Evolutionary conservation across 2,888 invertebrate genomes (phyloP), one percentile per base, ranked within the genome.

Genomic region (Harpalus rufipes): DNA sequence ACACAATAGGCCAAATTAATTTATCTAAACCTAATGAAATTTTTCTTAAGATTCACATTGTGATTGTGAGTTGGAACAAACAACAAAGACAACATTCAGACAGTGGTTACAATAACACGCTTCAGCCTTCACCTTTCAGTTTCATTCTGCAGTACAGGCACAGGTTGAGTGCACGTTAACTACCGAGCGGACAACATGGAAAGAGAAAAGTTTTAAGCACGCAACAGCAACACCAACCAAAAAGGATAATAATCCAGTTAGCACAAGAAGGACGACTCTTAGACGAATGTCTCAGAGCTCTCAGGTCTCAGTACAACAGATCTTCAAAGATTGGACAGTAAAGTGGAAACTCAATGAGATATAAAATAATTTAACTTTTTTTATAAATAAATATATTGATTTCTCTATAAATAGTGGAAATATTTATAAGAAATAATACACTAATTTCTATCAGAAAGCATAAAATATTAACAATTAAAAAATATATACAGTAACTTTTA

Each of bases 191-290:
- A 16, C 44, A 41, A n/a, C 25, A 65, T n/a, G 10, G 8, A 39
- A n/a, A 14, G 89, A 87, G 79, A 87, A 89, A 89, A 89, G 89
- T 89, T 89, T 89, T 88, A 88, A 74, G 84, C 78, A 78, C 84
- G 65, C 78, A 78, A 32, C 32, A 32, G 32, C 32, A 21, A 84
- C 78, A 84, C 78, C 78, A 78, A 78, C 89, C 88, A 88, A 88
- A 89, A 89, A 89, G 89, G 89, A 88, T 89, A 89, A 89, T 89
- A 89, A 89, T 89, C 89, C 89, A 89, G 89, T 89, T 89, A 89
- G 89, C 86, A 87, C 87, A 87, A 87, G 88, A 88, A 88, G 87
- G 88, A 88, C 88, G 87, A 86, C 65, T 81, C 7, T 58, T 51
- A 51, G 44, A 51, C 44, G 44, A 51, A 51, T 51, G 44, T 8